Evolutionary conservation across 2,797 vertebrate species (phyloP).

Genomic region (Artibeus jamaicensis): DNA sequence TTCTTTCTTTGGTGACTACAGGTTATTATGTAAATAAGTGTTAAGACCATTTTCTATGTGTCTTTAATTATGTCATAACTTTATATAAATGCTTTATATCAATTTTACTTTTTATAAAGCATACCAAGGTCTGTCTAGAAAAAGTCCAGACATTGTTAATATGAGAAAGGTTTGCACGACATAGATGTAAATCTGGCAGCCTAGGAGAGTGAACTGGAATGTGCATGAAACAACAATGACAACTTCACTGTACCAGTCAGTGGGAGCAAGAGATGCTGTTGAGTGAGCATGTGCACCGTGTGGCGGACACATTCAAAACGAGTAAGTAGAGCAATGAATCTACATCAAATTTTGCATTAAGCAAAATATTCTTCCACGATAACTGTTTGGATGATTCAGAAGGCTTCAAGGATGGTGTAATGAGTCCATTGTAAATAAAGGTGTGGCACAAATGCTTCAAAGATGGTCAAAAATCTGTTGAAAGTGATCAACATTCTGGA

Average conservation of each 20-base stretch:
- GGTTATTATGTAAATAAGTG: not conserved
- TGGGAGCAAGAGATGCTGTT: not conserved
- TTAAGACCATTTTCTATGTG: not conserved
- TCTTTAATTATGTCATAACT: not conserved
- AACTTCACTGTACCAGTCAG: not conserved
- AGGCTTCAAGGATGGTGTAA: not conserved
- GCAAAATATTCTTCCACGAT: not conserved
- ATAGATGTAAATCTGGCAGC: too few species aligned
- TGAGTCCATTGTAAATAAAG: not conserved
- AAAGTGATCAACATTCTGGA: not conserved
- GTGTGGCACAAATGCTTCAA: not conserved
- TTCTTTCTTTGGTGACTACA: not conserved
- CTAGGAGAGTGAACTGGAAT: too few species aligned
- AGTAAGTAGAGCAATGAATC: not conserved
- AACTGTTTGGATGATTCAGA: not conserved
- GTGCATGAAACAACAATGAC: too few species aligned
- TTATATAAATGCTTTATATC: not conserved
- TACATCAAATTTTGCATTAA: not conserved
- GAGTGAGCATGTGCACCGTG: not conserved
- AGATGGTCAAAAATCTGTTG: not conserved
- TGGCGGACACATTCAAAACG: not conserved
- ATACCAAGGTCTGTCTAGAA: not conserved
- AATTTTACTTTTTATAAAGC: not conserved
- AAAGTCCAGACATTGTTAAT: not conserved
- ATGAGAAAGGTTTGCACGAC: not conserved